phyloP scores from a whole-genome alignment of 2,888 invertebrate genomes.

The Lithophane socia region DNA sequence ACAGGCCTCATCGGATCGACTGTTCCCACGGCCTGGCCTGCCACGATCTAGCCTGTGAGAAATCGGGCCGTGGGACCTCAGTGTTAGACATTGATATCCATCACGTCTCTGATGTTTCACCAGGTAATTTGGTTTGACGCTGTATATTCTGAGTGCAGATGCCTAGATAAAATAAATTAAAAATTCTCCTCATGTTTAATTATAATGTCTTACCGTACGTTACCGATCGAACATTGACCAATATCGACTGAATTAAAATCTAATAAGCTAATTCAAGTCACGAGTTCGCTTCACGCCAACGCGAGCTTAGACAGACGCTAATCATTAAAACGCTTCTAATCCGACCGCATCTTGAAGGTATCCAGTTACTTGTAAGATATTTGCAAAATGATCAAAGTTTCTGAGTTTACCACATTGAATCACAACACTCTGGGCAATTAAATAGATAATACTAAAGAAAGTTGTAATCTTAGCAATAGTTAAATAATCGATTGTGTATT shows the following conservation, averaged over 20 bases:
- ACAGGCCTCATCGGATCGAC: no score
- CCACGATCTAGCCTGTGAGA: no score
- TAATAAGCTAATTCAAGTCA: constrained; percentile 44
- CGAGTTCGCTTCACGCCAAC: constrained; percentile 16
- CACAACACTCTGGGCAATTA: constrained; percentile 68
- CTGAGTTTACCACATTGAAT: constrained; percentile 66
- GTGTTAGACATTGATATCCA: no score
- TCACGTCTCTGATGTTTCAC: background rate
- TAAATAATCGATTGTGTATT: constrained; percentile 33
- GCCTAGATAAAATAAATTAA: background rate
- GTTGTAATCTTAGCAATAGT: constrained; percentile 63
- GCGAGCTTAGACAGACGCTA: constrained; percentile 2
- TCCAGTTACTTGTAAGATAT: constrained; percentile 54
- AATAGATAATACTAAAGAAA: constrained; percentile 71
- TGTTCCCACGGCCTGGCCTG: no score
- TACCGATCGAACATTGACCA: background rate
- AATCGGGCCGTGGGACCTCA: no score
- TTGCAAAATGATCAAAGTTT: constrained; percentile 69
- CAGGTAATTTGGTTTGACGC: background rate
- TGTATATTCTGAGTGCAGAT: constrained; percentile 1
- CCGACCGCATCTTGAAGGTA: constrained; percentile 41
- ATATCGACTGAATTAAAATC: constrained; percentile 22
- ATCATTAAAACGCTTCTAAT: constrained; percentile 30
- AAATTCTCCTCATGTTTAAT: constrained; percentile 7
- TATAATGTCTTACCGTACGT: background rate